Evolutionary conservation across 1,140 invertebrate species (phyloP).

Genomic region (Bemisia tabaci): DNA sequence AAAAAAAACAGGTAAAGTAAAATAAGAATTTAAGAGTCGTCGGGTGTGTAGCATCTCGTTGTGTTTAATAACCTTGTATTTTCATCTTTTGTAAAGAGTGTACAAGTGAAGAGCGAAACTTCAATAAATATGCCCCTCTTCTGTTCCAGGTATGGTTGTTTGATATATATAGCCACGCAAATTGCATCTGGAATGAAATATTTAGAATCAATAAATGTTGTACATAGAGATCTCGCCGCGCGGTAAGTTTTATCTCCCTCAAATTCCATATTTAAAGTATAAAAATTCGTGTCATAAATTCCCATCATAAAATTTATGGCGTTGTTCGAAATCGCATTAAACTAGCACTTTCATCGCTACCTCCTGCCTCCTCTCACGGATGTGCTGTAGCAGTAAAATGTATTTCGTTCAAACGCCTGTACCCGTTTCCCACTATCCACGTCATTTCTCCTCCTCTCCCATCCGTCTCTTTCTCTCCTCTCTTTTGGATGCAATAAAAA

Average conservation of each 20-base stretch:
- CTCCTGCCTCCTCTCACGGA: not conserved
- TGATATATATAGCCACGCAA: constrained; percentile 69
- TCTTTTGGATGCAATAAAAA: not conserved
- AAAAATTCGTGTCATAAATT: not conserved
- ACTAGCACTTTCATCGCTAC: not conserved
- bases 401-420: not conserved
- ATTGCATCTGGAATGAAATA: constrained; percentile 80
- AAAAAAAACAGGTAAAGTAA: no score
- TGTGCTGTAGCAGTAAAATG: not conserved
- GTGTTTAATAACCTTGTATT: no score
- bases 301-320: not conserved
- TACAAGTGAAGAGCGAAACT: no score
- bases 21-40: no score
- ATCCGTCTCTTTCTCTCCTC: not conserved
- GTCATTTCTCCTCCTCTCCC: not conserved
- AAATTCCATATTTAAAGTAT: not conserved
- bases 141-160: constrained; percentile 35
- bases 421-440: not conserved
- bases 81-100: no score
- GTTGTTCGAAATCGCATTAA: not conserved
- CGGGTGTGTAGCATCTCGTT: no score
- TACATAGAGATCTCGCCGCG: constrained; percentile 62
- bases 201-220: constrained; percentile 57
- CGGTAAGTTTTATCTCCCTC: constrained; percentile 37
- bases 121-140: no score